A percentile compares a stretch with the other conserved stretches of the same genome.
phyloP scores from a whole-genome alignment of 2,888 invertebrate species.

The Drosophila imparisetae region DNA sequence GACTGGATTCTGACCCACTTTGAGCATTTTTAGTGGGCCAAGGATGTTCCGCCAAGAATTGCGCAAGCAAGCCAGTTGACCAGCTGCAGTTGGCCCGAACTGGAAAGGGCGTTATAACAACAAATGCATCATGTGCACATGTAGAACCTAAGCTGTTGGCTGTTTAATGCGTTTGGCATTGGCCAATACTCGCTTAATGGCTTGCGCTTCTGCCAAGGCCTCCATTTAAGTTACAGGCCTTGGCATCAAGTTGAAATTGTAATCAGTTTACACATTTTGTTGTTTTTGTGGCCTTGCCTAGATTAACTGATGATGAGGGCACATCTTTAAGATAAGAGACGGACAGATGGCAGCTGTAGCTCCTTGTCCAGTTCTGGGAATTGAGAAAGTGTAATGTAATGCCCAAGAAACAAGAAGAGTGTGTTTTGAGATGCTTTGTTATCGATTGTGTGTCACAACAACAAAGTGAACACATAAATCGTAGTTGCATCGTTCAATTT shows the following conservation, averaged over 20 bases:
- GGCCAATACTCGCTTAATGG: constrained; percentile 1
- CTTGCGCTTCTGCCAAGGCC: constrained; percentile 17
- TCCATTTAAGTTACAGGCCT: constrained; percentile 16
- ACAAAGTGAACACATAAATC: constrained; percentile 42
- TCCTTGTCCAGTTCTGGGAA: constrained; percentile 43
- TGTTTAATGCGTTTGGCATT: constrained; percentile 30
- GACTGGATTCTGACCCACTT: constrained; percentile 32
- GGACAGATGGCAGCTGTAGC: constrained; percentile 12
- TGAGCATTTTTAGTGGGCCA: constrained; percentile 12
- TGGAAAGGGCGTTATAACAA: neutral
- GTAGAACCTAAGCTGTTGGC: constrained; percentile 12
- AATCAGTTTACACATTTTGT: constrained; percentile 31
- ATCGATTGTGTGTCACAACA: constrained; percentile 67
- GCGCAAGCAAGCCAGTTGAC: constrained; percentile 5
- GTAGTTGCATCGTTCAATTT: constrained; percentile 20
- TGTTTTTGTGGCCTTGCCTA: constrained; percentile 16
- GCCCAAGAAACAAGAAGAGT: constrained; percentile 21
- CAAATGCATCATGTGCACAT: neutral
- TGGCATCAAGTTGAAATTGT: constrained; percentile 35
- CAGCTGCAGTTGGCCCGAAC: constrained; percentile 18
- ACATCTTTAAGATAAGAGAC: constrained; percentile 21
- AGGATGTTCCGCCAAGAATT: constrained; percentile 8
- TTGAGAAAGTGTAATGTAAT: constrained; percentile 34
- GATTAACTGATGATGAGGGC: constrained; percentile 28
- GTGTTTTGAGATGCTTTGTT: constrained; percentile 57